Conservation (phyloP, 2,888 invertebrate genomes). For the Apodemia duryi region DNA sequence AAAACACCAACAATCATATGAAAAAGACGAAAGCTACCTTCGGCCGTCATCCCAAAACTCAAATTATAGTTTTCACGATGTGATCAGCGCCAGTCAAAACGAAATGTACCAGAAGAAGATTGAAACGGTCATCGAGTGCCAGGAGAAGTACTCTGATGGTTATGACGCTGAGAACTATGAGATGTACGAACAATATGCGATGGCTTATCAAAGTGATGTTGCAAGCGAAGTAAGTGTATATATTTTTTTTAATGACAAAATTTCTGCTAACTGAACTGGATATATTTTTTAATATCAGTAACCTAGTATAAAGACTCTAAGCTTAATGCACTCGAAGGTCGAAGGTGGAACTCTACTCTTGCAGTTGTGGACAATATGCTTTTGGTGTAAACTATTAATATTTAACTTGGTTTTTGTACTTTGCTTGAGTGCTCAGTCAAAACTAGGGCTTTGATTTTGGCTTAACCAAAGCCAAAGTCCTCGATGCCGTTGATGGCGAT, state of each 20-base stretch:
- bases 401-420: too few relatives aligned
- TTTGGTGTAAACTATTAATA: too few relatives aligned
- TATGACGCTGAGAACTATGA: slow-evolving; percentile 60
- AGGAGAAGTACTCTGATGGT: slow-evolving; percentile 44
- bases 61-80: slow-evolving; percentile 63
- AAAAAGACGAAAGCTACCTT: slow-evolving; percentile 62
- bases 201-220: slow-evolving; percentile 70
- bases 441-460: too few relatives aligned
- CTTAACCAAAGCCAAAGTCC: too few relatives aligned
- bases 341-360: too few relatives aligned
- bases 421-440: too few relatives aligned
- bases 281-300: background rate
- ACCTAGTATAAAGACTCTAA: too few relatives aligned
- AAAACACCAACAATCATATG: too few relatives aligned
- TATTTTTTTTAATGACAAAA: background rate
- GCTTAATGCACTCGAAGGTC: too few relatives aligned
- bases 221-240: slow-evolving; percentile 51
- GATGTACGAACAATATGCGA: slow-evolving; percentile 65
- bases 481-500: too few relatives aligned
- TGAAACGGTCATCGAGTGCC: slow-evolving; percentile 35
- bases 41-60: slow-evolving; percentile 63
- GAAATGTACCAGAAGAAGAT: slow-evolving; percentile 32
- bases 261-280: too few relatives aligned
- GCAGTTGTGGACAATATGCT: too few relatives aligned
- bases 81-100: slow-evolving; percentile 48